These are phyloP conservation scores for Polymixis flavicincta DNA, from an alignment of 2,888 invertebrate species.

Conservation along the genomic window DNA sequence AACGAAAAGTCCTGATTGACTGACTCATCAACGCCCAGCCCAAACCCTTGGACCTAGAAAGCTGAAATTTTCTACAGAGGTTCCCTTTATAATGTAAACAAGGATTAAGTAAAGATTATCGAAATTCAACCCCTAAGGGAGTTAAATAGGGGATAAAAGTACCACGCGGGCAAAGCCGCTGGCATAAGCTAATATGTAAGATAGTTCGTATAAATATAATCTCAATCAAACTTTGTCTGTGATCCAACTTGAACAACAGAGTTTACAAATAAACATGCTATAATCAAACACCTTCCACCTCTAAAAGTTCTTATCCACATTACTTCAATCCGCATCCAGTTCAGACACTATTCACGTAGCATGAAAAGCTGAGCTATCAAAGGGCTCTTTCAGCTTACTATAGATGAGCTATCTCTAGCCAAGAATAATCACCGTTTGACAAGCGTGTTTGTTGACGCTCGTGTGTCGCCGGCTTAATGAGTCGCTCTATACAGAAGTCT, in stretches of 20 bases:
- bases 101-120: no score
- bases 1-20: no score
- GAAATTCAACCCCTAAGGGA: no score
- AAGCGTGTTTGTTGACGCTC: constrained; percentile 59
- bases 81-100: no score
- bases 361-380: constrained; percentile 66
- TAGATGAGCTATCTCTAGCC: constrained; percentile 61
- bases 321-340: constrained; percentile 38
- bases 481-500: constrained; percentile 32
- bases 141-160: no score
- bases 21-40: no score
- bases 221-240: background rate
- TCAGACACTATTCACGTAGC: constrained; percentile 66
- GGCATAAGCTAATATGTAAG: no score
- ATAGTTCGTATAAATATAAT: background rate
- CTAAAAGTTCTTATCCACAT: constrained; percentile 48
- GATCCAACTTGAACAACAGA: background rate
- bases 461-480: constrained; percentile 61
- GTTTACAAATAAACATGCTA: background rate
- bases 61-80: no score
- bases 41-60: no score
- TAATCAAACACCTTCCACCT: background rate
- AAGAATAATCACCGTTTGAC: constrained; percentile 66
- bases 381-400: constrained; percentile 64
- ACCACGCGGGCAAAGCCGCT: no score